A percentile compares a stretch with the other conserved stretches of the same genome.
These are phyloP conservation scores for Orthosia gracilis DNA, from an alignment of 2,888 invertebrate genomes.

Conservation along the genomic window DNA sequence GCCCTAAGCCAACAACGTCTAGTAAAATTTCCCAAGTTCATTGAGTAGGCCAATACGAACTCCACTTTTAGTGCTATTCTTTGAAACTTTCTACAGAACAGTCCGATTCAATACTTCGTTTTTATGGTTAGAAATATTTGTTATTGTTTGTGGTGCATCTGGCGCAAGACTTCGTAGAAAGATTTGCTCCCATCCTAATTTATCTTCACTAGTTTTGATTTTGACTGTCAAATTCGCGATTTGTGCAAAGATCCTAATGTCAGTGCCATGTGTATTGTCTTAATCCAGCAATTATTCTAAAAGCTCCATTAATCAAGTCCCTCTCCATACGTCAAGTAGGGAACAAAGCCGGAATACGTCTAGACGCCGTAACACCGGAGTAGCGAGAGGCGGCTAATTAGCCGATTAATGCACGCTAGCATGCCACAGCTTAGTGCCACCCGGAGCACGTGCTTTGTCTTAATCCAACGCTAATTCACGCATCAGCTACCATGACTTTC, in stretches of 20 bases:
- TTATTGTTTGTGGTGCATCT: slow-evolving; percentile 42
- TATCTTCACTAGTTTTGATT: neutral
- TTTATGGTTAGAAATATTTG: slow-evolving; percentile 29
- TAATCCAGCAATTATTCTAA: slow-evolving; percentile 56
- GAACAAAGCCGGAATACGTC: slow-evolving; percentile 78
- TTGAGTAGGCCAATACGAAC: slow-evolving; percentile 76
- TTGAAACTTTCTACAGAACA: slow-evolving; percentile 67
- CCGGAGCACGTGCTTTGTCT: slow-evolving; percentile 54
- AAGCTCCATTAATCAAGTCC: slow-evolving; percentile 64
- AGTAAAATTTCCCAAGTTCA: slow-evolving; percentile 81
- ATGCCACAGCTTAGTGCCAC: slow-evolving; percentile 56
- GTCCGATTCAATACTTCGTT: slow-evolving; percentile 27
- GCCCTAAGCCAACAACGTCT: slow-evolving; percentile 78
- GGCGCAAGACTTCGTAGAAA: neutral
- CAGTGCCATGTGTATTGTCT: neutral
- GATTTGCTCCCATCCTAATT: neutral
- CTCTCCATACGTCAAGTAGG: slow-evolving; percentile 63
- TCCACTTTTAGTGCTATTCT: slow-evolving; percentile 74
- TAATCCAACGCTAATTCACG: slow-evolving; percentile 52
- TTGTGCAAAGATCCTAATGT: slow-evolving; percentile 1
- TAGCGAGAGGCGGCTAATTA: slow-evolving; percentile 77
- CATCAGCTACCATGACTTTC: slow-evolving; percentile 30
- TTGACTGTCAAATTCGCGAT: neutral
- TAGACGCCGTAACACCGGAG: slow-evolving; percentile 75
- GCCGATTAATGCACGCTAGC: slow-evolving; percentile 74